phyloP scores from a whole-genome alignment of 1,140 invertebrate genomes.

The Patella vulgata region DNA sequence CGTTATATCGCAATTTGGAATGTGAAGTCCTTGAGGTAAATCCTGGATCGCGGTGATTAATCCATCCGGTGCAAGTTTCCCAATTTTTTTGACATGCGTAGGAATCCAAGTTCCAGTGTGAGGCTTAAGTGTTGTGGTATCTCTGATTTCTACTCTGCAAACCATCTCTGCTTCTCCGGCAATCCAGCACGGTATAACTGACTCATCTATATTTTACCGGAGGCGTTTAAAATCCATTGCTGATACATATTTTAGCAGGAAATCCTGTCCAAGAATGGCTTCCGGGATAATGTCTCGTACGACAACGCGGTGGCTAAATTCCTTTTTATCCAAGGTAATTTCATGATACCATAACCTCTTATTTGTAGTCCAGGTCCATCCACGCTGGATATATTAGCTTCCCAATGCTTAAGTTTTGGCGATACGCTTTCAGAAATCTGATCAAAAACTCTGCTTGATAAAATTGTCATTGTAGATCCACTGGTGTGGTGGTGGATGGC shows the following conservation, averaged over 20 bases:
- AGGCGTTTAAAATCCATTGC: too few species aligned
- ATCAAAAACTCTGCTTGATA: slow-evolving; percentile 6
- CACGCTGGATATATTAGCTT: not conserved
- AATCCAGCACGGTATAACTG: slow-evolving; percentile 17
- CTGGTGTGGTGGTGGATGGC: too few species aligned
- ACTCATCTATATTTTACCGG: too few species aligned
- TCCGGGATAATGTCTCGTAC: slow-evolving; percentile 8
- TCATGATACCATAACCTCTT: not conserved
- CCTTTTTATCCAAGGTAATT: too few species aligned
- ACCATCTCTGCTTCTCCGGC: slow-evolving; percentile 24
- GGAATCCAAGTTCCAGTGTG: too few species aligned
- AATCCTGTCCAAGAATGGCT: slow-evolving; percentile 15
- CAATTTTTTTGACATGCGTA: too few species aligned
- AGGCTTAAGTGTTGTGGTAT: slow-evolving; percentile 10
- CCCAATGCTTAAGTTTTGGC: not conserved
- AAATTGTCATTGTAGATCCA: slow-evolving; percentile 14
- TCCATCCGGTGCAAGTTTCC: too few species aligned
- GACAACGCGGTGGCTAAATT: not conserved
- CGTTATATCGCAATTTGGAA: slow-evolving; percentile 4
- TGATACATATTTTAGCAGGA: slow-evolving; percentile 12
- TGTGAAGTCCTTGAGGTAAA: not conserved
- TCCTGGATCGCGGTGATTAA: too few species aligned
- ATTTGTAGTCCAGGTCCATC: slow-evolving; percentile 7
- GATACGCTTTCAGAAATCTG: not conserved
- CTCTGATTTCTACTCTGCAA: slow-evolving; percentile 16